A percentile compares a stretch with the other conserved stretches of the same genome.
phyloP scores from a whole-genome alignment of 2,113 vertebrate species.

The Onychostruthus taczanowskii region DNA sequence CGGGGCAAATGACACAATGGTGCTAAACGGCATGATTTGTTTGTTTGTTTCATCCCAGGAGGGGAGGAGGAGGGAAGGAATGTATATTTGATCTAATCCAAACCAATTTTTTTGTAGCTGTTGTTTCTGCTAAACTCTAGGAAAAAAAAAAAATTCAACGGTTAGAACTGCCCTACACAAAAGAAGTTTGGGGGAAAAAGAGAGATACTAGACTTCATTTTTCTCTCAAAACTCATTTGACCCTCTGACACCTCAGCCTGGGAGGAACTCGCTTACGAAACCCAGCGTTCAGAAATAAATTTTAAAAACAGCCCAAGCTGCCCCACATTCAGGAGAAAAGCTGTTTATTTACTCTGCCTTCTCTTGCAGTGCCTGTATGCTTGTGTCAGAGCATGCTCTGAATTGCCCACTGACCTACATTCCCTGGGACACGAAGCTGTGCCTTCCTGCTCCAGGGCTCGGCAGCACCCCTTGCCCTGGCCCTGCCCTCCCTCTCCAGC shows the following conservation, averaged over 20 bases:
- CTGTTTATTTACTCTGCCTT: constrained; percentile 24
- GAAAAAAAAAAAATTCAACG: not conserved
- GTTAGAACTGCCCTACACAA: not conserved
- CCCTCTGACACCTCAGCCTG: not conserved
- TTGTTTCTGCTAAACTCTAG: not conserved
- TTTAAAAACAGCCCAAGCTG: not conserved
- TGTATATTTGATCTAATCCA: constrained; percentile 44
- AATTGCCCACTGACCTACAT: constrained; percentile 53
- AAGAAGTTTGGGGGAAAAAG: not conserved
- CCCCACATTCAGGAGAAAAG: not conserved
- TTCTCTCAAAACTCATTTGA: not conserved
- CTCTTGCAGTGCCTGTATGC: not conserved
- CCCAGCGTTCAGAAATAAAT: not conserved
- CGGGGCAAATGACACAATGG: constrained; percentile 45
- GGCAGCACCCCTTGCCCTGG: not conserved
- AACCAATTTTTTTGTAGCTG: not conserved
- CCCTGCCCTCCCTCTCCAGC: not conserved
- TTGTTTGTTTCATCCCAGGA: constrained; percentile 51
- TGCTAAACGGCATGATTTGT: constrained; percentile 49
- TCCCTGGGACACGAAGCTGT: not conserved
- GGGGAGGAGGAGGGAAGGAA: constrained; percentile 24
- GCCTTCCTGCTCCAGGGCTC: not conserved
- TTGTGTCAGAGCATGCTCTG: not conserved
- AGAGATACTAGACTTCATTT: not conserved
- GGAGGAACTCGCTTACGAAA: not conserved